Base-by-base conservation (phyloP, 1,140 invertebrate genomes). In the Drosophila mauritiana region DNA sequence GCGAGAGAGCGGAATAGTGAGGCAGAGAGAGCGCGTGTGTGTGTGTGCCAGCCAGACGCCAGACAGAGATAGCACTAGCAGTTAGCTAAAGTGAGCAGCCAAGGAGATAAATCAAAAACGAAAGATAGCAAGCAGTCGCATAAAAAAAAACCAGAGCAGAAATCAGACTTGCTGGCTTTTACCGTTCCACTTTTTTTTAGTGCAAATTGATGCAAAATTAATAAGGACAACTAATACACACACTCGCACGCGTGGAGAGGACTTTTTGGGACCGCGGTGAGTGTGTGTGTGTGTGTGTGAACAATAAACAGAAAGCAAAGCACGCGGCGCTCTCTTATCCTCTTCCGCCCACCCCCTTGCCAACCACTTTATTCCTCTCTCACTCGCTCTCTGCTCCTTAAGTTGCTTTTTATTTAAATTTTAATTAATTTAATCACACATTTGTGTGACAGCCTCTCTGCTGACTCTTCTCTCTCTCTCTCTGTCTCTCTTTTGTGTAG, bases 221-320 rank as follows among this genome's bases (percentile, higher is more conserved):
- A 77, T 77, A 74, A 74, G 70, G 51, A 54, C 63, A 68, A 68
- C 53, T 54, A 74, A 56, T 67, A 67, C 40, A 45, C 49, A 48
- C 37, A 40, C 13, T 34, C 34, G 64, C 25, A 56, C 52, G 42
- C 51, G 27, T n/a, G 59, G 8, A 59, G 27, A 54, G 45, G 39
- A 46, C 17, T 82, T 73, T 82, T 75, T 74, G 76, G 78, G 56
- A 51, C 55, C 39, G 46, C 62, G 56, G 69, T 73, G 57, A 74
- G 69, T 64, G 43, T 48, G 64, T 58, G 51, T 74, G 63, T 67
- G 53, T 57, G 45, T 67, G 77, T 58, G 78, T 78, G 80, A 88
- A 82, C 74, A 78, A 78, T 82, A 85, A 88, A 82, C 79, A 88
- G 65, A 81, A 74, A 65, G 75, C 63, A 43, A 45, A 53, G 64